Percentiles rank a stretch among this genome's conserved stretches.
phyloP scores from a whole-genome alignment of 2,797 vertebrate species.

The Gadopsis marmoratus region DNA sequence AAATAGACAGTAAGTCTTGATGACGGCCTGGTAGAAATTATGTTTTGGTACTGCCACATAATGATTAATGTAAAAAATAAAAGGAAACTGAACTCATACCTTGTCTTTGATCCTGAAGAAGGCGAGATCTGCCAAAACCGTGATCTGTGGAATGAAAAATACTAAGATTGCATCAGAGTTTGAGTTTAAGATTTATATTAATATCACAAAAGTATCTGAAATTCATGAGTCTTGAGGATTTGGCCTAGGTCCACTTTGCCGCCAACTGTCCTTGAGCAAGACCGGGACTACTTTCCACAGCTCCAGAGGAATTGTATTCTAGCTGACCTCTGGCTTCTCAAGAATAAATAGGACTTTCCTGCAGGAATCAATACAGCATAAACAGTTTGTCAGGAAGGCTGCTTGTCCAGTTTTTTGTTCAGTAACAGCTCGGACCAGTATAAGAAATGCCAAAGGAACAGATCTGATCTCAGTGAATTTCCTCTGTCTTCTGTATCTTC shows the following conservation, averaged over 20 bases:
- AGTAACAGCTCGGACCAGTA: background rate
- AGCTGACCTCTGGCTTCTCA: conserved; percentile 32
- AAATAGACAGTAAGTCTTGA: background rate
- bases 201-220: background rate
- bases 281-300: background rate
- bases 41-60: background rate
- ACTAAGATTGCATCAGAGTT: background rate
- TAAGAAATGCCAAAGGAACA: background rate
- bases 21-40: background rate
- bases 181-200: background rate
- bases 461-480: background rate
- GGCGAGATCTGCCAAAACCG: rapidly evolving
- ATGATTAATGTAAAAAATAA: background rate
- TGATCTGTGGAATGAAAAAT: background rate
- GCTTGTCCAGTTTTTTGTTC: background rate
- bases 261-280: conserved; percentile 17
- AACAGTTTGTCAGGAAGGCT: background rate
- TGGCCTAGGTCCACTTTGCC: background rate
- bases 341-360: conserved; percentile 12
- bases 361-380: conserved; percentile 30
- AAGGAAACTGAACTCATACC: background rate
- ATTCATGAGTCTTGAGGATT: background rate
- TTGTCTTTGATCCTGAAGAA: background rate
- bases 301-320: conserved; percentile 2
- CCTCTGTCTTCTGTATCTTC: background rate